Conservation (phyloP, 2,888 invertebrate species). For the Dioctria linearis region DNA sequence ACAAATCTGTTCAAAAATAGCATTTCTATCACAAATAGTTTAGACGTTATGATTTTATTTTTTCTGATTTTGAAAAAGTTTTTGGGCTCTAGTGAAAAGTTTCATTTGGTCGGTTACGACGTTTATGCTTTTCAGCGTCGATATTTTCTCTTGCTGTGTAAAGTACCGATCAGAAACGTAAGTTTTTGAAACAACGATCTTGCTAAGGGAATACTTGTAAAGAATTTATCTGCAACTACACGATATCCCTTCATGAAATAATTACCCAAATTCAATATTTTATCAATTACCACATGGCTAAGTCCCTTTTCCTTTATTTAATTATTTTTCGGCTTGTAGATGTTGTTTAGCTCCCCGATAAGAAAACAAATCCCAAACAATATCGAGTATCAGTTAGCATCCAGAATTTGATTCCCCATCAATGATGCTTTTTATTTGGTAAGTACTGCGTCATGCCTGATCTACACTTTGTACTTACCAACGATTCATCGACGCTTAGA, state of each 20-base stretch:
- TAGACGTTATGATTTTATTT: too few relatives aligned
- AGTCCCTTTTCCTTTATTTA: slow-evolving; percentile 7
- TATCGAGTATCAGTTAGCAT: slow-evolving; percentile 3
- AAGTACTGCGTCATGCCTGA: slow-evolving; percentile 61
- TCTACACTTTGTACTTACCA: slow-evolving; percentile 61
- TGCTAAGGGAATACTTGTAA: slow-evolving; percentile 15
- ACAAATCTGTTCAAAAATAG: too few relatives aligned
- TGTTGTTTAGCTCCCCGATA: background rate
- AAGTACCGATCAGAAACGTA: slow-evolving; percentile 3
- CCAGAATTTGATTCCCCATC: slow-evolving; percentile 30
- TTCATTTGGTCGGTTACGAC: too few relatives aligned
- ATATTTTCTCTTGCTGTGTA: slow-evolving; percentile 19
- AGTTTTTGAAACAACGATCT: background rate
- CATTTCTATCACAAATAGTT: too few relatives aligned
- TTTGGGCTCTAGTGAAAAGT: too few relatives aligned
- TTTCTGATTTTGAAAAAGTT: too few relatives aligned
- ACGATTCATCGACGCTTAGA: slow-evolving; percentile 61
- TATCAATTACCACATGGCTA: background rate
- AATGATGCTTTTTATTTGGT: slow-evolving; percentile 62
- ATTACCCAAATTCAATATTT: slow-evolving; percentile 11
- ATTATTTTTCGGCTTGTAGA: background rate
- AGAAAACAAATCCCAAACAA: slow-evolving; percentile 14
- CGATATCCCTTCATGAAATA: slow-evolving; percentile 2
- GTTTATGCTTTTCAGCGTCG: too few relatives aligned
- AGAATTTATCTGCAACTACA: background rate